Evolutionary conservation across 2,797 vertebrate genomes (phyloP).

Genomic region (Takifugu rubripes): DNA sequence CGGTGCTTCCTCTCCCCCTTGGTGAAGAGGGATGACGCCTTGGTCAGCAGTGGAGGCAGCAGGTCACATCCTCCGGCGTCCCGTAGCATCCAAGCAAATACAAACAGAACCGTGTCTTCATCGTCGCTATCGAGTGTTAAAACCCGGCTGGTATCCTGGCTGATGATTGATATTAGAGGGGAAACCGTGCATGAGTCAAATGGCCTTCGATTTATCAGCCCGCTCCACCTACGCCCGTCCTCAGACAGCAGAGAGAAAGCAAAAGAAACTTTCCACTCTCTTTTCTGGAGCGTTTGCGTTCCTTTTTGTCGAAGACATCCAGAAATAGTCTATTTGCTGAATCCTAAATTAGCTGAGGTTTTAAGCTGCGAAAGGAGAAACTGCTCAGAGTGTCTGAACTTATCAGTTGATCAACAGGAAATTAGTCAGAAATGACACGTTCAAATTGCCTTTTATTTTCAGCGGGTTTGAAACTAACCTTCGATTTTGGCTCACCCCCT

Average conservation of each 20-base stretch:
- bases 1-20: constrained; percentile 29
- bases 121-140: neutral
- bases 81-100: no score
- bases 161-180: neutral
- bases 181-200: constrained; percentile 28
- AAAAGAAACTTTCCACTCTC: neutral
- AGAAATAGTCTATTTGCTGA: no score
- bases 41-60: constrained; percentile 5
- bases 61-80: neutral
- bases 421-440: no score
- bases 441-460: neutral
- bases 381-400: no score
- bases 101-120: neutral
- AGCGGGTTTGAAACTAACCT: neutral
- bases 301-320: no score
- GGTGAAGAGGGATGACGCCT: constrained; percentile 11
- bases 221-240: constrained; percentile 20
- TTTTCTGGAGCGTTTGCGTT: no score
- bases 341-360: no score
- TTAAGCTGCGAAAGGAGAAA: no score
- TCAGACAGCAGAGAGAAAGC: constrained; percentile 14
- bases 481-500: neutral
- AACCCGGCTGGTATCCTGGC: neutral
- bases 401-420: no score
- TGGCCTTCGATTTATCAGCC: constrained; percentile 16